Base-by-base conservation (phyloP, 1,140 invertebrate species). In the Lysiphlebus fabarum region DNA sequence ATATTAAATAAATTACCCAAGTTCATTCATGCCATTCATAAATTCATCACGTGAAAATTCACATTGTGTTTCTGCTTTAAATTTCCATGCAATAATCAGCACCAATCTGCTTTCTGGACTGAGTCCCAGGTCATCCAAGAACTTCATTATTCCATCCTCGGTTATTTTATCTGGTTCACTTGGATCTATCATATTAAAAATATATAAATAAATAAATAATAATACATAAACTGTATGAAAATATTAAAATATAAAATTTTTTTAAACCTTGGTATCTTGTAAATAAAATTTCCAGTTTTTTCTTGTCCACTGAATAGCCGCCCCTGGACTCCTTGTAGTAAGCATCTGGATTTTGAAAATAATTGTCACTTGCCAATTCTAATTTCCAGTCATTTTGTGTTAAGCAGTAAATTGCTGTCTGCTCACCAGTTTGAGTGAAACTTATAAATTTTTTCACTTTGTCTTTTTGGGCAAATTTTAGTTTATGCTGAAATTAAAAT, bases 41-140 rank as follows among this genome's bases (percentile, higher is more conserved):
- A 98, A 99, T 81, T 99, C 96, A 60, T 98, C 93, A 74, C 88
- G 89, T 5, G 93, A 89, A 73, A 99, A 99, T 83, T 98, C 95
- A 78, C 97, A 99, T 74, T 99, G 96, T 12, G 92, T 90, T 63
- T 94, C 93, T 14, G 96, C 96, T 81, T 91, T 89, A 71, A 96
- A 96, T 81, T 97, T 98, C 96, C 96, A 99, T 6, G 96, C 96
- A 65, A 99, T 89, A 40, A 99, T 93, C 56, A 99, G 83, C 51
- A 99, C 96, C 78, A 94, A 83, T 80, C 93, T 90, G 62, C 92
- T 96, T 76, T 98, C 94, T 38, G 96, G 92, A 74, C 89, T 88
- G 56, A 99, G 82, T 70, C 86, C 85, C 38, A 99, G 81, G 78
- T 99, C 96, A 70, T 96, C 92, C 61, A 99, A 79, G 77, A 99